Conservation (phyloP, 2,888 invertebrate genomes). For the Lochmaea crataegi region DNA sequence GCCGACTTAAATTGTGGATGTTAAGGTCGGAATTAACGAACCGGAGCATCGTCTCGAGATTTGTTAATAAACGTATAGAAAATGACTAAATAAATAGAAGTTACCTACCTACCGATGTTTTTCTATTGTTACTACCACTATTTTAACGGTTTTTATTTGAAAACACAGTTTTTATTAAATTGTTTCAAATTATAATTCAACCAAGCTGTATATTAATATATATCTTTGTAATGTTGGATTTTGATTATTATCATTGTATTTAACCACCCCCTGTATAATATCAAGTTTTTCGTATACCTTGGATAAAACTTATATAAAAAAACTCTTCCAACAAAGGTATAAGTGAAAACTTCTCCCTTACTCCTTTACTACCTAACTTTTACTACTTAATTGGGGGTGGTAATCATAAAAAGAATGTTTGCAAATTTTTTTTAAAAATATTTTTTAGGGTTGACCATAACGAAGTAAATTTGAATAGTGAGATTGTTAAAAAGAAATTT, state of each 20-base stretch:
- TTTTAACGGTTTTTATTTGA: too few species aligned
- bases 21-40: slow-evolving; percentile 35
- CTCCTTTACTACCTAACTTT: slow-evolving; percentile 2
- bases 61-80: slow-evolving; percentile 20
- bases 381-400: slow-evolving; percentile 21
- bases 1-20: slow-evolving; percentile 38
- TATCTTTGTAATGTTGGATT: too few species aligned
- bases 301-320: too few species aligned
- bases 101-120: background rate
- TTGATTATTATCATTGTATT: too few species aligned
- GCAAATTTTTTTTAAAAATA: slow-evolving; percentile 41
- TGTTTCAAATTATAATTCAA: too few species aligned
- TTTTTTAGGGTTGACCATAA: slow-evolving; percentile 39
- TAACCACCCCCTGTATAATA: too few species aligned
- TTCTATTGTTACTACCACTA: too few species aligned
- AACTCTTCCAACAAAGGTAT: too few species aligned
- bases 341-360: background rate
- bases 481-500: slow-evolving; percentile 44
- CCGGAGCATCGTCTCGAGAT: slow-evolving; percentile 8
- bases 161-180: too few species aligned
- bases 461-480: slow-evolving; percentile 35
- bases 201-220: too few species aligned
- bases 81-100: slow-evolving; percentile 27
- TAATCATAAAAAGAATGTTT: slow-evolving; percentile 33
- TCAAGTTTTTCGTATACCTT: background rate